Percentiles rank a stretch among this genome's conserved stretches.
These are phyloP conservation scores for Campylomormyrus tamandua DNA, from an alignment of 2,113 vertebrate species.

Conservation along the genomic window DNA sequence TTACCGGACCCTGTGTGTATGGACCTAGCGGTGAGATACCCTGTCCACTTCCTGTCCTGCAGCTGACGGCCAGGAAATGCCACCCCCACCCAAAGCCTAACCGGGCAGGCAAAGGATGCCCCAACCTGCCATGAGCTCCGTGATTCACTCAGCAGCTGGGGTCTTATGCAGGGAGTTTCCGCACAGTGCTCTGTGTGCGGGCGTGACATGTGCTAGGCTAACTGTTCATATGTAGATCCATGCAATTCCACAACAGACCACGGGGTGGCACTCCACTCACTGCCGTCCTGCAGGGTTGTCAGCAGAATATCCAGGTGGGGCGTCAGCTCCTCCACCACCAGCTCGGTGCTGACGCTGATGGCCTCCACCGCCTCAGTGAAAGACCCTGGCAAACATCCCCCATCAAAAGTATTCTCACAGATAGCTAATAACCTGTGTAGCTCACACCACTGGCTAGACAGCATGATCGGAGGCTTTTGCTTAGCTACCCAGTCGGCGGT, in stretches of 20 bases:
- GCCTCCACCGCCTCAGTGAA: constrained; percentile 51
- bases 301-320: constrained; percentile 58
- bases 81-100: neutral
- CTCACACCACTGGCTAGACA: neutral
- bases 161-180: neutral
- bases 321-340: constrained; percentile 53
- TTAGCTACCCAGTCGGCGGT: neutral
- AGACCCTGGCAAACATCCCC: constrained; percentile 18
- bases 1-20: neutral
- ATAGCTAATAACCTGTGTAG: neutral
- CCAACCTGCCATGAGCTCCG: neutral
- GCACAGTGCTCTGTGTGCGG: neutral
- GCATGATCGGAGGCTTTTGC: neutral
- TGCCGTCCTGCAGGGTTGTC: constrained; percentile 40
- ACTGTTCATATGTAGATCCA: neutral
- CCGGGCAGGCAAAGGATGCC: neutral
- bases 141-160: neutral
- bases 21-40: neutral
- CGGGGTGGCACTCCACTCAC: constrained; percentile 39
- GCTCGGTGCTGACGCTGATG: constrained; percentile 57
- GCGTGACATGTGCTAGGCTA: neutral
- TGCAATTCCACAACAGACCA: neutral
- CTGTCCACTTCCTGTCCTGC: neutral
- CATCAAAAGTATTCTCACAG: neutral
- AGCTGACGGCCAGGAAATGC: neutral